Base-by-base conservation (phyloP, 2,797 vertebrate genomes). In the Eremophila alpestris region DNA sequence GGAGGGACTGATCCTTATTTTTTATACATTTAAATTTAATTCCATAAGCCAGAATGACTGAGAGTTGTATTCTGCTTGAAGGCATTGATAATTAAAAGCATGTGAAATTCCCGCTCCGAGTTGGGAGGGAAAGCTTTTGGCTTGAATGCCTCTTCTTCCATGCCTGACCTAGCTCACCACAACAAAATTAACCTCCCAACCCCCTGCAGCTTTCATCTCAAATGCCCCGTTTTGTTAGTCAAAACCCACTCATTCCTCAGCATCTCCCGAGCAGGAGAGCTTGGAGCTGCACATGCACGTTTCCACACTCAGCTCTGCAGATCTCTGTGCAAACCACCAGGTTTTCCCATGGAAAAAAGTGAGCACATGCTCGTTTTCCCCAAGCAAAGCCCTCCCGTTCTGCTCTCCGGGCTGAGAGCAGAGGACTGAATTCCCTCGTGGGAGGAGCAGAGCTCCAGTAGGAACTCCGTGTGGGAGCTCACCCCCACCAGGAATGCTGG, bases 321-420 rank as follows among this genome's bases (percentile, higher is more conserved):
- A 26, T 34, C 62, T 10, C 60, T 3, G 1, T 2, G 30, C 38
- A n/a, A 67, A 52, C 24, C 62, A 29, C 13, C 22, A 0, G 22
- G 0, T 5, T 26, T 46, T 8, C 56, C 21, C 2, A 0, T 0
- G 5, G 21, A 3, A 26, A 51, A 24, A 40, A n/a, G 12, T 0
- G 18, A 36, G 32, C 45, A 0, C 40, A 0, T 3, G 0, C 38
- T 8, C 15, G 6, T 60, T 48, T 30, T 41, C 2, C 6, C 32
- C 49, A n/a, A 8, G 55, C 22, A 34, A 46, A 80, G 38, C 34
- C 30, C 51, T 73, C 27, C 43, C 2, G 2, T 32, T 43, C 40
- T 2, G 0, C 64, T 46, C 83, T 30, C 1, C 1, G 43, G 48
- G 38, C 20, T 74, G 68, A 27, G 11, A 27, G 11, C n/a, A 19